Percentiles rank a stretch among this genome's conserved stretches.
Evolutionary conservation across 2,113 vertebrate species (phyloP).

Genomic region (Albula glossodonta): DNA sequence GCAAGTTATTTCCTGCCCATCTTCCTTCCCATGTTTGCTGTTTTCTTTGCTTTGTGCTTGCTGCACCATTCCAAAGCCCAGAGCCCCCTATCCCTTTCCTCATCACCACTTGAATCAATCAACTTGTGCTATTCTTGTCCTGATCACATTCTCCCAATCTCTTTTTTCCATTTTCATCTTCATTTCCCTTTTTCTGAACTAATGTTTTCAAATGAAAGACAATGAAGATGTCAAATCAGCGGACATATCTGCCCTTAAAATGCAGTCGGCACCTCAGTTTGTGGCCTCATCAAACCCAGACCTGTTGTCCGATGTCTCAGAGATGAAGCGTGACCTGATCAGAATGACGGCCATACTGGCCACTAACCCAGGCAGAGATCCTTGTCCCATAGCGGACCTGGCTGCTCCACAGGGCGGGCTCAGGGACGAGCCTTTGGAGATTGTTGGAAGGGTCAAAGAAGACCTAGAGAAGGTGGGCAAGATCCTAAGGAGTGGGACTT

Average conservation of each 20-base stretch:
- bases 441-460: conserved; percentile 82
- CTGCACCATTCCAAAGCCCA: conserved; percentile 56
- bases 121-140: conserved; percentile 82
- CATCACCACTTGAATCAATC: conserved; percentile 80
- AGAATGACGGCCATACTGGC: conserved; percentile 84
- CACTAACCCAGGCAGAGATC: conserved; percentile 72
- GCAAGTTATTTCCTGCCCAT: conserved; percentile 87
- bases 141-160: conserved; percentile 89
- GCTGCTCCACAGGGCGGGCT: conserved; percentile 53
- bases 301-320: conserved; percentile 93
- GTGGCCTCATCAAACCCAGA: conserved; percentile 94
- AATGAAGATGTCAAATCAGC: conserved; percentile 93
- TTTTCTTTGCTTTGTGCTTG: conserved; percentile 83
- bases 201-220: conserved; percentile 82
- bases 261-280: conserved; percentile 87
- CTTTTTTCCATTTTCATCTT: conserved; percentile 91
- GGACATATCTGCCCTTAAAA: conserved; percentile 92
- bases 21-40: conserved; percentile 67
- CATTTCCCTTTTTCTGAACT: conserved; percentile 76
- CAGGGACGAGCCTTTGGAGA: conserved; percentile 78
- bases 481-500: conserved; percentile 75
- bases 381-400: conserved; percentile 69
- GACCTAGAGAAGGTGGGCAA: conserved; percentile 80
- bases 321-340: conserved; percentile 90
- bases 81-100: conserved; percentile 61